Evolutionary conservation across 2,113 vertebrate genomes (phyloP).

Genomic region (Lepidothrix coronata): DNA sequence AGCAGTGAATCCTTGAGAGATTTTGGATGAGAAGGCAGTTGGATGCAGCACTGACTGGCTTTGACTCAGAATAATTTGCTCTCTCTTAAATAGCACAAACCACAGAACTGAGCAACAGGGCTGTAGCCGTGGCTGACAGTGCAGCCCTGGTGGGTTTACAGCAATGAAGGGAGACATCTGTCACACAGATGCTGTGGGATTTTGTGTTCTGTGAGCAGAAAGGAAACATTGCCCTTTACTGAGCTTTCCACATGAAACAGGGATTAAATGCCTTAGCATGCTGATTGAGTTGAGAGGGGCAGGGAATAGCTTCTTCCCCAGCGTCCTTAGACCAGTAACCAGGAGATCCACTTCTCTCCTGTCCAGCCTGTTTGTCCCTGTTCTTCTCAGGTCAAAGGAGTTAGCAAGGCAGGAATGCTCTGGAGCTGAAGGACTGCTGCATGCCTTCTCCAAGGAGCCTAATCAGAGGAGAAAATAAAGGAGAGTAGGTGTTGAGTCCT

Average conservation of each 20-base stretch:
- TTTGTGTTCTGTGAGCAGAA: not conserved
- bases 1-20: not conserved
- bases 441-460: not conserved
- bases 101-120: not conserved
- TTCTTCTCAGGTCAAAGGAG: not conserved
- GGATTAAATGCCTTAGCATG: not conserved
- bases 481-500: not conserved
- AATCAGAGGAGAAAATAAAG: not conserved
- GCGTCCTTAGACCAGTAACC: not conserved
- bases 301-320: not conserved
- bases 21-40: not conserved
- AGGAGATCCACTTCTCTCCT: not conserved
- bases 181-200: not conserved
- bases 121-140: not conserved
- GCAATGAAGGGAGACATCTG: not conserved
- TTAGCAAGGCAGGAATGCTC: not conserved
- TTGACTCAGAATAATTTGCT: not conserved
- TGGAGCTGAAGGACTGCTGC: not conserved
- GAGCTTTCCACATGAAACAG: not conserved
- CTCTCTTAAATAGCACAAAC: not conserved
- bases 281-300: not conserved
- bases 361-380: not conserved
- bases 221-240: not conserved
- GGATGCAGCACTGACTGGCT: not conserved
- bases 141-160: not conserved